Conservation (phyloP, 2,797 vertebrate genomes). For the Aselliscus stoliczkanus region DNA sequence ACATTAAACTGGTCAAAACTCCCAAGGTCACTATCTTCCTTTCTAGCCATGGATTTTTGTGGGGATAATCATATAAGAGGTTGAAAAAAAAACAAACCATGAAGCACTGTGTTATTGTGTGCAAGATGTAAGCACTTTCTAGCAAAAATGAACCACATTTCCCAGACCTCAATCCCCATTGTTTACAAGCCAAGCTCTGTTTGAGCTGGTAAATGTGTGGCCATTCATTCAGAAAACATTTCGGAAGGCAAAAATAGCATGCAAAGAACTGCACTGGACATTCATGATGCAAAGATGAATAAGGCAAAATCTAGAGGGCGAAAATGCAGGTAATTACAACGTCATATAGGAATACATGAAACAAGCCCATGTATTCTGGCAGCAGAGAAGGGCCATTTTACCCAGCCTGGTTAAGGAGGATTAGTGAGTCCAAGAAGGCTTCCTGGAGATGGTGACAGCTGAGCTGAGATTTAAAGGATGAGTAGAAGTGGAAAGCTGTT, state of each 20-base stretch:
- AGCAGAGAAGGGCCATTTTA: background rate
- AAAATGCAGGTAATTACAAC: background rate
- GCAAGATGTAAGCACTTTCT: constrained; percentile 45
- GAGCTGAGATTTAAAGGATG: background rate
- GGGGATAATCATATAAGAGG: constrained; percentile 50
- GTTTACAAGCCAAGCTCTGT: constrained; percentile 43
- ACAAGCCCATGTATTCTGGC: background rate
- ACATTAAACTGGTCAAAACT: constrained; percentile 5
- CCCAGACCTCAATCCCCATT: constrained; percentile 42
- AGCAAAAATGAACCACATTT: constrained; percentile 40
- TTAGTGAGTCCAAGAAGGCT: background rate
- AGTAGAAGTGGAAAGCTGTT: background rate
- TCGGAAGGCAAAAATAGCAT: constrained; percentile 36
- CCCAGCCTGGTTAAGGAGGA: background rate
- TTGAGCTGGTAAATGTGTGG: constrained; percentile 33
- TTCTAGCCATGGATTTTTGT: constrained; percentile 10
- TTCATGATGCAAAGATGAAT: background rate
- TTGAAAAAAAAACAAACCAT: background rate
- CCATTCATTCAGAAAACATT: constrained; percentile 47
- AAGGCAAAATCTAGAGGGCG: background rate
- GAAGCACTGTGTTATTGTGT: background rate
- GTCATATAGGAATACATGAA: background rate
- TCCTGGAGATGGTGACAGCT: background rate
- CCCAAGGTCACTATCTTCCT: background rate
- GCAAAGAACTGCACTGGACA: background rate